Base-by-base conservation (phyloP, 1,140 invertebrate species). In the Zaprionus inermis region DNA sequence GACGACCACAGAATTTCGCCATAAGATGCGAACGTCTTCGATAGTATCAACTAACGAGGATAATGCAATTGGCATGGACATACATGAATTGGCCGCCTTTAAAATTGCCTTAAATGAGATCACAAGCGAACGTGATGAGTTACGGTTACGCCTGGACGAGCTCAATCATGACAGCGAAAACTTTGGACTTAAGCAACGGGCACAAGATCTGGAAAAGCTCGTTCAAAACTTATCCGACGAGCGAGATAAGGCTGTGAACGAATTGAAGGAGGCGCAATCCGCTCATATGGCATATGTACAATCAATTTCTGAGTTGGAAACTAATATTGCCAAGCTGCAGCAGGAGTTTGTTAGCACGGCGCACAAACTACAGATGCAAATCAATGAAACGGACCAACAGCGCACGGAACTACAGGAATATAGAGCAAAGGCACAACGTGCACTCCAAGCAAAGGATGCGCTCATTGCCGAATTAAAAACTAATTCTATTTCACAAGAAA, bases 361-460 rank as follows among this genome's bases (percentile, higher is more conserved):
- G 57, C 86, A 92, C 14, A 92, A 92, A 66, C 65, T 94, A 14
- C 94, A 94, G 65, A 93, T 93, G 90, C 92, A 94, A 92, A 93
- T 94, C 93, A 92, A 94, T 91, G 94, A 94, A 78, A 90, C 95
- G 16, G 92, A 92, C 52, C 92, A 93, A 14, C 92, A 94, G 49
- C 94, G 95, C 75, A 93, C 93, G 20, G 96, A 96, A 82, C 92
- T 95, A 56, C 94, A 94, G 74, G 95, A 96, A 68, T 96, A 97
- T 91, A 95, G 95, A 91, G 92, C 93, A 6, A 94, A 95, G 77
- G 97, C 96, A 7, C 94, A 96, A 60, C 94, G 94, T 77, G 97
- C 96, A 63, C 91, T 97, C 18, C 94, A 96, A 91, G 95, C 96
- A 68, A 97, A 97, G 91, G 96, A 97, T 76, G 94, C 95, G 74